Conservation (phyloP, 2,113 vertebrate genomes). For the Nerophis lumbriciformis region DNA sequence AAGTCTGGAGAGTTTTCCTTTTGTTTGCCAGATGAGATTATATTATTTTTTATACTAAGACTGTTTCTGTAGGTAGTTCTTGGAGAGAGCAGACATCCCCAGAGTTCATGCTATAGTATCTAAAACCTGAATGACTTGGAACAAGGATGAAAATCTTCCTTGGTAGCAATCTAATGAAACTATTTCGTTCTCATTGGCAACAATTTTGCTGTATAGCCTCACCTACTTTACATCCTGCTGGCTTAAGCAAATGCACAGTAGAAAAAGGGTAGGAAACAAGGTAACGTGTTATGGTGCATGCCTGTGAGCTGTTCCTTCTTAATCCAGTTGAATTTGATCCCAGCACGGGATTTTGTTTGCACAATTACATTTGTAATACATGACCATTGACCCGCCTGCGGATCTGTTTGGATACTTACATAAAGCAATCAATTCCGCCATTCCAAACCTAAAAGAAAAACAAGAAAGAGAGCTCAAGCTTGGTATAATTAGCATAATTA, state of each 20-base stretch:
- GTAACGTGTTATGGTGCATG: neutral
- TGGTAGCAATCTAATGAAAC: neutral
- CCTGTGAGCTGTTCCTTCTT: slow-evolving; percentile 14
- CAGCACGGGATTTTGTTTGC: slow-evolving; percentile 4
- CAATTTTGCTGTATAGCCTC: neutral
- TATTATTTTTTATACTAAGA: neutral
- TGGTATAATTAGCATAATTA: neutral
- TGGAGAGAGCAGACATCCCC: neutral
- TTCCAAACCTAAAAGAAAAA: slow-evolving; percentile 44
- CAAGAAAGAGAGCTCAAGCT: slow-evolving; percentile 9
- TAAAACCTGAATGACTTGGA: neutral
- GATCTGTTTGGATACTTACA: slow-evolving; percentile 45
- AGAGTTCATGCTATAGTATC: neutral
- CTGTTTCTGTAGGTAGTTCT: neutral
- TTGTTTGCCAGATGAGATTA: neutral
- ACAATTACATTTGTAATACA: slow-evolving; percentile 6
- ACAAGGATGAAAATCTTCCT: no score
- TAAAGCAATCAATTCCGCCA: slow-evolving; percentile 48
- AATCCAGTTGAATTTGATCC: slow-evolving; percentile 27
- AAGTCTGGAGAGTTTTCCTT: neutral
- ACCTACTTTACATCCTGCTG: neutral
- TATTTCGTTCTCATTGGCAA: neutral
- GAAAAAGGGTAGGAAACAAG: slow-evolving; percentile 6
- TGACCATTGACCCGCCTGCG: slow-evolving; percentile 14
- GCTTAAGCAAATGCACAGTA: slow-evolving; percentile 5